These are phyloP conservation scores for Pedetes capensis DNA, from an alignment of 2,113 vertebrate genomes.

Conservation along the genomic window DNA sequence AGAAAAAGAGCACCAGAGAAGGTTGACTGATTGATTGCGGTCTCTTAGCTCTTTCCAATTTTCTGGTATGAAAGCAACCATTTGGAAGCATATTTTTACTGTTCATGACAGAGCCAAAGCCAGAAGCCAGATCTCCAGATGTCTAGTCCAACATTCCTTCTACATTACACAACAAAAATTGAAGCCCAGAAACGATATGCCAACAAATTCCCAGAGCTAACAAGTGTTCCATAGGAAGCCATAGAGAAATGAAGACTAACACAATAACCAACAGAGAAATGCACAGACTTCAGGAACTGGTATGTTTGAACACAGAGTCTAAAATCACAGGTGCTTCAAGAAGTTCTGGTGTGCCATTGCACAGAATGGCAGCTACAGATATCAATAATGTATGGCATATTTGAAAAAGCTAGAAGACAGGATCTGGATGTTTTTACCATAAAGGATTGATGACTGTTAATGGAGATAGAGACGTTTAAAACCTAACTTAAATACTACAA, in stretches of 20 bases:
- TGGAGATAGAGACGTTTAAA: neutral
- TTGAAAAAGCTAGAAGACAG: neutral
- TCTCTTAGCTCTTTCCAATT: neutral
- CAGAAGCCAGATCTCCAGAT: neutral
- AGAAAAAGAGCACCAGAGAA: neutral
- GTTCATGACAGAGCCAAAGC: neutral
- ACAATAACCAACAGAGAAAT: neutral
- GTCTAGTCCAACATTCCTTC: neutral
- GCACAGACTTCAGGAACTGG: neutral
- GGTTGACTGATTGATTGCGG: neutral
- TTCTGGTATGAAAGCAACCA: rapidly evolving
- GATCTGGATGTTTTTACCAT: neutral
- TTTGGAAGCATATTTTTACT: neutral
- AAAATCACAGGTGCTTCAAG: neutral
- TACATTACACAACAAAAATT: neutral
- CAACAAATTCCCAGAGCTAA: neutral
- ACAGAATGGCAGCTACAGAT: neutral
- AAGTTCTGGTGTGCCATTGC: neutral
- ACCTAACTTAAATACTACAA: too few relatives aligned
- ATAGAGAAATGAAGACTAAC: neutral
- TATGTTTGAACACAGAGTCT: neutral
- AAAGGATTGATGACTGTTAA: neutral
- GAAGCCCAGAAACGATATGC: neutral
- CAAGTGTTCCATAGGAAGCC: neutral
- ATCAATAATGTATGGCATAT: neutral